Base-by-base conservation (phyloP, 2,888 invertebrate genomes). In the Tipula helvola region DNA sequence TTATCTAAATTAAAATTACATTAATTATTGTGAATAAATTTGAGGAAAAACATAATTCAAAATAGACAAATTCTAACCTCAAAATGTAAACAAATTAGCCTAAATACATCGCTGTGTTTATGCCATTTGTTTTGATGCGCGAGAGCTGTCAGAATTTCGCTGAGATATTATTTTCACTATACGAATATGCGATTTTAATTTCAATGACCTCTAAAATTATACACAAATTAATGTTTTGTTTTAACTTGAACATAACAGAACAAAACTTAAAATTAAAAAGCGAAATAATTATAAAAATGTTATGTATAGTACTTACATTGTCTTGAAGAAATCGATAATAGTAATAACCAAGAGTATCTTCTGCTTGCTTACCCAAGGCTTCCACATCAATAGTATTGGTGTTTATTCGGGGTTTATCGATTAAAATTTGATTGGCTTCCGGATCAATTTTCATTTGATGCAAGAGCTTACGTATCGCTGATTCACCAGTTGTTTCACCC, bases 401-500 rank as follows among this genome's bases (percentile, higher is more conserved):
- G 91, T 96, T 97, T 86, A 99, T 97, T 88, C 98, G 93, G 1
- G 99, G 99, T 91, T 94, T 94, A 87, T 96, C 95, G 86, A 92
- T 91, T 87, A 95, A 91, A 89, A 99, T 96, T 88, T 95, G 93
- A 28, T 91, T 91, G 1, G 99, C 99, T 92, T 97, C 97, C 2
- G 93, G 90, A 87, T 95, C 95, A 85, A 93, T 92, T 88, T 94
- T 91, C 98, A 99, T 98, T 90, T 94, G 93, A 83, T 92, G 90
- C 86, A 94, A 92, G 92, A 99, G 96, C 89, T 94, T 93, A 88
- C 92, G 92, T 5, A 98, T 92, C 3, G 98, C 96, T 85, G 90
- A 90, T 88, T 93, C 92, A 2, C 95, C 98, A 10, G 98, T 97
- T 0, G 97, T 96, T 92, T 99, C 99, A 0, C 98, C 98, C 88